A percentile compares a stretch with the other conserved stretches of the same genome.
These are phyloP conservation scores for Theretra japonica DNA, from an alignment of 2,888 invertebrate species.

Conservation along the genomic window DNA sequence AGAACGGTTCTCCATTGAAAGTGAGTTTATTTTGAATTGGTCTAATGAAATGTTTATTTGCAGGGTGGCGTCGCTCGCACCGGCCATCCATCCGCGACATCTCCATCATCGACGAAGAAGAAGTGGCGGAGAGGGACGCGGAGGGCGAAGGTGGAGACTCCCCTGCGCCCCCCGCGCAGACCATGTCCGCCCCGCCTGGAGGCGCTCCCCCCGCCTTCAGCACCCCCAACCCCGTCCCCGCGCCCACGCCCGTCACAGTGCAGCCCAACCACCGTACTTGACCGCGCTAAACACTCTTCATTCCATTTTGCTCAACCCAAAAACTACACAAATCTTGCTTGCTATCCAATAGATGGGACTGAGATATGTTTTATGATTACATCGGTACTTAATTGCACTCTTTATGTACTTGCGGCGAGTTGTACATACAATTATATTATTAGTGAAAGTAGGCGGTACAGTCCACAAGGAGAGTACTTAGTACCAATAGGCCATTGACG, in stretches of 20 bases:
- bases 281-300: not conserved
- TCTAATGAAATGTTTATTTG: slow-evolving; percentile 16
- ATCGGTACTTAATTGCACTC: not conserved
- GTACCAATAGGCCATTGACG: not conserved
- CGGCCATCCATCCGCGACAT: slow-evolving; percentile 94
- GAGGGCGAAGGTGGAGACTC: slow-evolving; percentile 60
- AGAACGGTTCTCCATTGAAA: too few species aligned
- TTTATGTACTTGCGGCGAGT: not conserved
- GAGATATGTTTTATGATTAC: not conserved
- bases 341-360: not conserved
- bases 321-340: not conserved
- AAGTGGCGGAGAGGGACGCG: slow-evolving; percentile 85
- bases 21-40: not conserved
- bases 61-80: slow-evolving; percentile 91
- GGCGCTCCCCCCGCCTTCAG: slow-evolving; percentile 58
- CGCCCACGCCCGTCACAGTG: slow-evolving; percentile 71
- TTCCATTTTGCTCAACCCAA: slow-evolving; percentile 27
- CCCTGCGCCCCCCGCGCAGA: slow-evolving; percentile 64
- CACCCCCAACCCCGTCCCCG: slow-evolving; percentile 73
- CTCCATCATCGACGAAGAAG: slow-evolving; percentile 93
- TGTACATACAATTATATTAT: not conserved
- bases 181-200: slow-evolving; percentile 53
- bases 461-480: slow-evolving; percentile 8
- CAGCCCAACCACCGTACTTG: slow-evolving; percentile 66
- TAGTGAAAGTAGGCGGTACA: not conserved